Conservation (phyloP, 2,797 vertebrate species). For the Glossophaga mutica region DNA sequence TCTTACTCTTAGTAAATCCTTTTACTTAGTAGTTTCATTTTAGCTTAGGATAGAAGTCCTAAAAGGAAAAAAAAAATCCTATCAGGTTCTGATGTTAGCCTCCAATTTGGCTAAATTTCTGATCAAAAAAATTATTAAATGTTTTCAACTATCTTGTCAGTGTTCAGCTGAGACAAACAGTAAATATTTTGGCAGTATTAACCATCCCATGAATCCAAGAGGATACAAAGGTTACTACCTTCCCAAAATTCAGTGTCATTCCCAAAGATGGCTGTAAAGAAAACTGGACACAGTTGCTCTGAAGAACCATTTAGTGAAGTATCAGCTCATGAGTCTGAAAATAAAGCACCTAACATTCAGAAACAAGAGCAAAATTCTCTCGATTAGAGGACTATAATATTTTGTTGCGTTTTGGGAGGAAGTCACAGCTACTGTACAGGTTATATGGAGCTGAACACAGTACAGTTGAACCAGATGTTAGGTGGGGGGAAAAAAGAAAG, state of each 20-base stretch:
- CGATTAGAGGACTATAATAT: conserved; percentile 56
- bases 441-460: conserved; percentile 64
- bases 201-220: background rate
- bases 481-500: background rate
- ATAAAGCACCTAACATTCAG: conserved; percentile 14
- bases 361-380: conserved; percentile 51
- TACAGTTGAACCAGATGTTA: conserved; percentile 68
- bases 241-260: background rate
- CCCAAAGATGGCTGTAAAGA: too few species aligned
- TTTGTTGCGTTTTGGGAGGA: conserved; percentile 42
- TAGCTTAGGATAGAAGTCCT: background rate
- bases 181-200: background rate
- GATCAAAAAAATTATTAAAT: background rate
- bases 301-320: conserved; percentile 31
- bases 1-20: background rate
- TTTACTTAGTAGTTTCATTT: background rate
- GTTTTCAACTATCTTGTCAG: background rate
- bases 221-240: background rate
- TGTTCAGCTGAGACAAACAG: background rate
- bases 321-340: conserved; percentile 45
- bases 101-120: background rate
- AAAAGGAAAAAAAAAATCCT: background rate
- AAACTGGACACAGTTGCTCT: background rate
- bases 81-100: background rate
- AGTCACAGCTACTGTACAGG: conserved; percentile 55